Evolutionary conservation across 2,888 invertebrate genomes (phyloP), one percentile per base, ranked within the genome.

Genomic region (Brenthis hecate): DNA sequence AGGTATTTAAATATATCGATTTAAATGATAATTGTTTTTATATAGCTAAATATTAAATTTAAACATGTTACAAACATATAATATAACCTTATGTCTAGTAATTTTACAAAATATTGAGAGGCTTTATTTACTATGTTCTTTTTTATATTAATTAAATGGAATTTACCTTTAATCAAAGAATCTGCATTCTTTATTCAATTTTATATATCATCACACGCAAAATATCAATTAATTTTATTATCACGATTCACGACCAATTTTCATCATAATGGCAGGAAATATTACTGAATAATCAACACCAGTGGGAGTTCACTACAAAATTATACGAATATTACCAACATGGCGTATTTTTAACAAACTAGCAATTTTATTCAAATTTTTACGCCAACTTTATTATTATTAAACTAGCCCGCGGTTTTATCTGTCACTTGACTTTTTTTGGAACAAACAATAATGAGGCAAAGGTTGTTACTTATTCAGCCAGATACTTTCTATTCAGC

Each of bases 401-500:
- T 32, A 23, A 48, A 50, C 28, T 13, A 60, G 58, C 60, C 28
- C 60, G 60, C 60, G 50, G 50, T 50, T 60, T 60, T 13, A 50
- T n/a, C 50, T 32, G 60, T 32, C 60, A 50, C 13, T 16, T 50
- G 8, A 47, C 11, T 23, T 48, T 58, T n/a, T 13, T 13, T 14
- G 28, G 4, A 60, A 60, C 32, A 56, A 56, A 32, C 13, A 32
- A 6, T 23, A 54, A 54, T 19, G n/a, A 36, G 60, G n/a, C 60
- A 60, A 60, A 60, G 60, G 50, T 60, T 28, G 48, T 28, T 16
- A 28, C n/a, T 28, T 50, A 50, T 60, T 60, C 48, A 50, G 60
- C 60, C 60, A 50, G 32, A n/a, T 28, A 43, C 13, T 60, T 6
- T 50, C 13, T 50, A 50, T 60, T 50, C 60, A 32, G 60, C 32